Evolutionary conservation across 2,888 invertebrate genomes (phyloP), one percentile per base, ranked within the genome.

Genomic region (Caenorhabditis plicata): DNA sequence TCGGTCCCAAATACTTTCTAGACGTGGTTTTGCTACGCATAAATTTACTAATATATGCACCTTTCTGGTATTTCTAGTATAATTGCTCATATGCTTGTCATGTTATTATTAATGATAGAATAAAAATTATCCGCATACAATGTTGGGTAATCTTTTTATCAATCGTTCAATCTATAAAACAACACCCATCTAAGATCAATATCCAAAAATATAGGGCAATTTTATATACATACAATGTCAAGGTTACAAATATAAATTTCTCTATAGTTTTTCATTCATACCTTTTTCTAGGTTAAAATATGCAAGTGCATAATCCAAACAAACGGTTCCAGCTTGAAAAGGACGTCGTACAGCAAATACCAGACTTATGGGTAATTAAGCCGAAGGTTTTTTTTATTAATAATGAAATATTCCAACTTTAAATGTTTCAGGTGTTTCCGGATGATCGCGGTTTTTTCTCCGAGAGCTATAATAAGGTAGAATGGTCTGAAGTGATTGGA

Each of bases 381-480:
- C 80, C 79, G 11, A 80, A 80, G 64, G 72, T 72, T 25, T 15
- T 13, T 38, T 19, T 26, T 20, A 23, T 40, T 22, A 17, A 17
- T 40, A 4, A 9, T 23, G 8, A 40, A 39, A 39, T 40, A 15
- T 35, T 7, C n/a, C 9, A 23, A 7, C 25, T 40, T 22, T 23
- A 8, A 19, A 23, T 3, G n/a, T 19, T 43, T 47, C 41, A 72
- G 72, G 72, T 74, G 8, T 80, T 80, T 52, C 80, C 80, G n/a
- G 80, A 80, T 42, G 73, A 77, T 33, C 66, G 80, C 1, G 80
- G 80, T 2, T 80, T 75, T 62, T 80, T 80, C 68, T 72, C 73
- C 22, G 80, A 80, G 56, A 74, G 68, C 33, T 80, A 75, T 65
- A 80, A 80, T 49, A 65, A 60, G 9, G 66, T 63, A 11, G 80